Evolutionary conservation across 2,797 vertebrate species (phyloP), one percentile per base, ranked within the genome.

Genomic region (Acanthurus tractus): DNA sequence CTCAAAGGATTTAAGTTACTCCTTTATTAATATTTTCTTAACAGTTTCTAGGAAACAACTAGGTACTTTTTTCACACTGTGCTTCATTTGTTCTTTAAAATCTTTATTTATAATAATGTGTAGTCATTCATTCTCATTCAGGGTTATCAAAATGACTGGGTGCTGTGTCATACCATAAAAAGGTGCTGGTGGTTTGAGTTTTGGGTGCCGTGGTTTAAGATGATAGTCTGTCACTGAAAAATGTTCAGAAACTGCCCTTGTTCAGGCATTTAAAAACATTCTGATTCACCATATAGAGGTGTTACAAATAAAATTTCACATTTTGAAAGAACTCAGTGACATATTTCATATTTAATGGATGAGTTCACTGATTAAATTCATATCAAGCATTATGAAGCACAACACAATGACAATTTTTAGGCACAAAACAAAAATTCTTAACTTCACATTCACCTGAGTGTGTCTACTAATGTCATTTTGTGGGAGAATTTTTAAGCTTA

Each of bases 251-350:
- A 20, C 14, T 5, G 4, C 14, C 44, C 14, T 45, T 1, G 25
- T 29, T 29, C 25, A 29, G 25, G 25, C 25, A 29, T 29, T 29
- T 29, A 29, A 29, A 29, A 29, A 29, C 25, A 29, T 29, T 29
- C 25, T 29, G 25, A 29, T 29, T 29, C 3, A 0, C 25, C 25
- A 45, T 12, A 42, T 2, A 12, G 2, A 57, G 17, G 29, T 12
- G 56, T 25, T 50, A 53, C 36, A 76, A 56, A 8, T 40, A 52
- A 52, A 72, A 63, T 38, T 22, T 36, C 42, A 38, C 9, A 45
- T 46, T 63, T 40, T 48, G 15, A 44, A 45, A 36, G 18, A 29
- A 29, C 25, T 29, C 25, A 29, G 25, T 29, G 25, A 29, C 25
- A 29, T 29, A 29, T 29, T 29, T 29, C 25, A 29, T 4, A 29